A percentile compares a stretch with the other conserved stretches of the same genome.
phyloP scores from a whole-genome alignment of 1,140 invertebrate species.

The Eurosta solidaginis region DNA sequence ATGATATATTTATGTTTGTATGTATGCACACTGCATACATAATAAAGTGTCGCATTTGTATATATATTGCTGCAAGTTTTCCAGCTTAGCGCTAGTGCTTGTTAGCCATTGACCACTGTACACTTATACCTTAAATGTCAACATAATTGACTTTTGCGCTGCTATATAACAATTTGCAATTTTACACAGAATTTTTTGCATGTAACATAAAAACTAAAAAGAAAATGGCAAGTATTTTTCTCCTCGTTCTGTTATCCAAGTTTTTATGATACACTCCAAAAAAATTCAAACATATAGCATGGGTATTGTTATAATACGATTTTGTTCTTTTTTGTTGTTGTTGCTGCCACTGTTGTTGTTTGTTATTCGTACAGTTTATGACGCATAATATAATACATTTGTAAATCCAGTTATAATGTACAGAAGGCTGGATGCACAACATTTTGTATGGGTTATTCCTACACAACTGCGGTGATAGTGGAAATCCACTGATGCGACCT shows the following conservation, averaged over 20 bases:
- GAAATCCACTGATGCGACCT: too few relatives aligned
- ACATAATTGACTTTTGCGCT: background rate
- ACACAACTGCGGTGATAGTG: too few relatives aligned
- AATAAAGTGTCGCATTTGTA: background rate
- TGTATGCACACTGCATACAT: background rate
- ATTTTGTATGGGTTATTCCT: too few relatives aligned
- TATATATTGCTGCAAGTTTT: background rate
- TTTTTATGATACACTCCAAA: too few relatives aligned
- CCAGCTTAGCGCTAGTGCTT: background rate
- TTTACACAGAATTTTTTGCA: background rate
- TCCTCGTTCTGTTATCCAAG: background rate
- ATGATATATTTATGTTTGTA: background rate
- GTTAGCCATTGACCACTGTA: background rate
- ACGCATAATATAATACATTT: background rate
- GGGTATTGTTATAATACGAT: background rate
- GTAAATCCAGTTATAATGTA: background rate
- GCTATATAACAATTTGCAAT: background rate
- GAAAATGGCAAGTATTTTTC: background rate
- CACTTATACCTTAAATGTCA: background rate
- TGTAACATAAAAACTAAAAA: background rate
- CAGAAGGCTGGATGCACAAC: too few relatives aligned
- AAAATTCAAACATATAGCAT: too few relatives aligned
- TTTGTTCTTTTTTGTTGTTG: background rate
- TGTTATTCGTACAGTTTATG: background rate
- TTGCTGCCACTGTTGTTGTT: background rate